Conservation (phyloP, 2,888 invertebrate species). For the Ferdinandea cuprea region DNA sequence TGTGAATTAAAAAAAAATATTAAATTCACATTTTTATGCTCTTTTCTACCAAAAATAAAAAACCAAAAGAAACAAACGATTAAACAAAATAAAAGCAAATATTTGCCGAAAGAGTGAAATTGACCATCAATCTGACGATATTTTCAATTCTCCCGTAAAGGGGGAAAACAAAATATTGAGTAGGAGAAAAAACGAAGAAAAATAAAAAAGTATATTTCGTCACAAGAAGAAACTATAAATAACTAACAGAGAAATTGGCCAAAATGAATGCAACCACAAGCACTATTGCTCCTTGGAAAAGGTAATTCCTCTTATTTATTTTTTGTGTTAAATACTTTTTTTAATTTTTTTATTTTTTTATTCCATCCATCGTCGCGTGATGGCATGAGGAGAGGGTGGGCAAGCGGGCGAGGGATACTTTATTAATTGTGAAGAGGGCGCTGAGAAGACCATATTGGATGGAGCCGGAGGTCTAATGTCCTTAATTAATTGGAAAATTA, state of each 20-base stretch:
- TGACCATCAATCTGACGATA: not conserved
- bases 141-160: conserved; percentile 25
- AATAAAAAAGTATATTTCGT: not conserved
- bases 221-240: conserved; percentile 27
- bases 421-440: too few species aligned
- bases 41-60: not conserved
- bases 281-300: conserved; percentile 34
- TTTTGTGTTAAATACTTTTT: not conserved
- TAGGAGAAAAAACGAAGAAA: not conserved
- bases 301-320: conserved; percentile 29
- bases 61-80: not conserved
- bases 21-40: not conserved
- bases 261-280: conserved; percentile 44
- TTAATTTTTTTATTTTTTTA: not conserved
- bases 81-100: not conserved
- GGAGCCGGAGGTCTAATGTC: too few species aligned
- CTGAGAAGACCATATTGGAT: not conserved
- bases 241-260: not conserved
- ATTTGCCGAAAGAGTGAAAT: conserved; percentile 5
- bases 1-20: conserved; percentile 4
- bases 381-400: not conserved
- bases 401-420: too few species aligned
- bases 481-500: too few species aligned
- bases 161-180: conserved; percentile 7
- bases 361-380: not conserved